Base-by-base conservation (phyloP, 2,888 invertebrate genomes). In the Andrena camellia region DNA sequence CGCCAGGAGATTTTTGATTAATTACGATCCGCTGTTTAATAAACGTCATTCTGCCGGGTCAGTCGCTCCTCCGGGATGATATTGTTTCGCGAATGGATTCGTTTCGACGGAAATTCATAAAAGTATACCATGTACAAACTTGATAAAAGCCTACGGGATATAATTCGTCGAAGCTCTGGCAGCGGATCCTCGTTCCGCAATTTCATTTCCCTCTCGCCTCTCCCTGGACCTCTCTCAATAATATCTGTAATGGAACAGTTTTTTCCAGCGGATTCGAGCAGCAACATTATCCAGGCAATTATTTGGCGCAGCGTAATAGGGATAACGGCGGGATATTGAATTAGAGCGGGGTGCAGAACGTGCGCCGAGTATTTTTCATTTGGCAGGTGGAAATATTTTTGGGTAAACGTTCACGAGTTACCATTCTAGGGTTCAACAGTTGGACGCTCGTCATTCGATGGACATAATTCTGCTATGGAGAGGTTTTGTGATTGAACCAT, bases 181-280 rank as follows among this genome's bases (percentile, higher is more conserved):
- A 26, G 33, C 29, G 50, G 20, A 20, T 82, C 82, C 78, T 67
- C 82, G 72, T 82, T 67, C 57, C 69, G 57, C 69, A 66, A 70
- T 82, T 85, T 73, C 78, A 84, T 85, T 85, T 57, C 69, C 33
- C 68, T 60, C 71, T 64, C 71, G 42, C 5, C 42, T 17, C 42
- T 42, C 42, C 5, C 13, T 42, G 42, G 42, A 42, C 5, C 42
- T 42, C 42, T 26, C 8, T 8, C 20, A 84, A 84, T 81, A 85
- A 85, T 62, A 78, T 75, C 78, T 78, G 66, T 70, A 84, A 84
- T 70, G 72, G 72, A 71, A 71, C 54, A 54, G 29, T 68, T 82
- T 84, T 81, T 78, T 71, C 67, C 50, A 62, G 13, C 59, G 20
- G 35, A 54, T 68, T 54, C 74, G 48, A 52, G 31, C 54, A 42